Evolutionary conservation across 2,888 invertebrate genomes (phyloP), one percentile per base, ranked within the genome.

Genomic region (Dusona sp.): DNA sequence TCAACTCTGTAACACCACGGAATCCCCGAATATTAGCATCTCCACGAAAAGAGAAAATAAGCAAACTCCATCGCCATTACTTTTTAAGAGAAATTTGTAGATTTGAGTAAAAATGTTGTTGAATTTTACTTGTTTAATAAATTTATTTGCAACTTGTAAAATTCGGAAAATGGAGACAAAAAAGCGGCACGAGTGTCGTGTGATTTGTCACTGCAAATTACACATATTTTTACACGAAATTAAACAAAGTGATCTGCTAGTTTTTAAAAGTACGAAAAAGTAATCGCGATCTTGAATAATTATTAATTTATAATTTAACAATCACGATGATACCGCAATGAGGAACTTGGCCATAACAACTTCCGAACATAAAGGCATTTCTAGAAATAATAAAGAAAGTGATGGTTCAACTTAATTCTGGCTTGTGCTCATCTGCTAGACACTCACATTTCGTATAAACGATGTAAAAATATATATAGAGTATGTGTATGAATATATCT

Each of bases 321-420:
- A 61, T 61, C 13, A 16, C 16, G 25, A 29, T 11, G 61, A 61
- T 61, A 61, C 25, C 16, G 29, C 29, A 61, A 29, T 16, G 61
- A 29, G 61, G 61, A 61, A 61, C 29, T 61, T 61, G 4, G 29
- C 29, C n/a, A 48, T 3, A 48, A 48, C 19, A 29, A 61, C 68
- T 42, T 68, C 42, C 16, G 42, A 68, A 13, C 16, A 25, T 68
- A 42, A 65, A 42, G 42, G 2, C 13, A 42, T 68, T 42, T 68
- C 68, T 68, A 68, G 16, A 42, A 68, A 68, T 68, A 68, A 42
- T 42, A 68, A 68, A 68, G 68, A 68, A 68, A 45, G 68, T 42
- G 68, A 42, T 25, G 22, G 22, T 42, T 22, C 22, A 42, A 42
- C 42, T 68, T 2, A 68, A 42, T 42, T 68, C 42, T 36, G 68